Base-by-base conservation (phyloP, 2,113 vertebrate genomes). In the Plecturocebus donacophilus region DNA sequence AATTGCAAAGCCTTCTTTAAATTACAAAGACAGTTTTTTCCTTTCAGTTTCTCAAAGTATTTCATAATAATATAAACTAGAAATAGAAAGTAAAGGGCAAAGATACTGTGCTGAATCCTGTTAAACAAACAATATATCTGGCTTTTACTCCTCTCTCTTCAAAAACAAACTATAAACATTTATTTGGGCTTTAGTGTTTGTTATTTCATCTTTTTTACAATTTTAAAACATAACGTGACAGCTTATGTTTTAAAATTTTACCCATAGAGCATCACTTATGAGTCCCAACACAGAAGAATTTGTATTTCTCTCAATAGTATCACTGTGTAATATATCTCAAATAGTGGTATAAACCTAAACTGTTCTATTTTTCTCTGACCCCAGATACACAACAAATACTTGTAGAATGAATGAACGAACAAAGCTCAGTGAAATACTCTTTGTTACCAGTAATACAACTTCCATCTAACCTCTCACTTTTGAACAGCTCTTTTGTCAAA, bases 1-100 rank as follows among this genome's bases (percentile, higher is more conserved):
- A 97, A 94, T 96, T 97, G 91, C 82, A 94, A 96, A 96, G 27
- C 88, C 47, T 88, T 91, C 87, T 64, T 96, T 96, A 96, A 97
- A 87, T 97, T 85, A 96, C 52, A 90, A 90, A 97, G 38, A 38
- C 12, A 42, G 75, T 94, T 97, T 95, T 95, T 23, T 96, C 54
- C 96, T 95, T 52, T 90, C 58, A 90, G 71, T 87, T 86, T 87
- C 76, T 90, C 64, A 87, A 87, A 88, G 40, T 94, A 64, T 96
- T 95, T 95, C 42, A 90, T 96, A 87, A 93, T 75, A 97, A 92
- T 49, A 89, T 75, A 97, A 97, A 84, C 47, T 79, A 30, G 38
- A 93, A 90, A 92, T 77, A 9, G 30, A 97, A 89, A 85, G 84
- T 64, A 84, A 42, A 96, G 20, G 71, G 23, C 38, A 92, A 96